Evolutionary conservation across 53 echinoderm and acorn worm genomes (phyloP).

Genomic region (Stichopus horrens): DNA sequence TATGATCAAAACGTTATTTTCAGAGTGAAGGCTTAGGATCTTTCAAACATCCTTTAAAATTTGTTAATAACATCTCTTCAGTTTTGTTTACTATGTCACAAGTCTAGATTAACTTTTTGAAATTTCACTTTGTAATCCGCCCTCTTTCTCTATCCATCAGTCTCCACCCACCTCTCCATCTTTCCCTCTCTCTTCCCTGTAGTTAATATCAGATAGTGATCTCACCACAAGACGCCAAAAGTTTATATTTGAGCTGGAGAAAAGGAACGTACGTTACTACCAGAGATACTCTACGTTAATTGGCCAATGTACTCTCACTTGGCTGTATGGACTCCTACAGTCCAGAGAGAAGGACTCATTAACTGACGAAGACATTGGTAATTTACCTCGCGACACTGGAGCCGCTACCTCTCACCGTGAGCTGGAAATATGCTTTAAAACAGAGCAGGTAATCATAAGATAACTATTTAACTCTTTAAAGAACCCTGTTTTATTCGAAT

Average conservation of each 20-base stretch:
- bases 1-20: too few relatives aligned
- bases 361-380: conserved; percentile 5
- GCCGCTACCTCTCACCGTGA: neutral
- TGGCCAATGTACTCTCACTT: conserved; percentile 7
- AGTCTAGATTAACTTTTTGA: too few relatives aligned
- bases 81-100: too few relatives aligned
- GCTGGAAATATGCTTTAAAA: neutral
- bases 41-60: too few relatives aligned
- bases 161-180: too few relatives aligned
- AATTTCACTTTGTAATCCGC: too few relatives aligned
- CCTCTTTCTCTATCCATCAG: too few relatives aligned
- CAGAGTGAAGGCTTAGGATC: too few relatives aligned
- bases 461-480: too few relatives aligned
- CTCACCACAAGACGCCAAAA: neutral
- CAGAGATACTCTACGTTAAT: conserved; percentile 5
- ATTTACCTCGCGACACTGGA: neutral
- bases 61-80: too few relatives aligned
- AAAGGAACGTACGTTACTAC: neutral
- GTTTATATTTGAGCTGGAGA: neutral
- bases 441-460: neutral
- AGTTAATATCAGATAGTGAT: neutral
- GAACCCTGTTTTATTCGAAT: too few relatives aligned
- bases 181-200: too few relatives aligned
- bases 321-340: neutral
- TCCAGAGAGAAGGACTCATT: neutral